phyloP scores from a whole-genome alignment of 2,113 vertebrate genomes.

The Asarcornis scutulata region DNA sequence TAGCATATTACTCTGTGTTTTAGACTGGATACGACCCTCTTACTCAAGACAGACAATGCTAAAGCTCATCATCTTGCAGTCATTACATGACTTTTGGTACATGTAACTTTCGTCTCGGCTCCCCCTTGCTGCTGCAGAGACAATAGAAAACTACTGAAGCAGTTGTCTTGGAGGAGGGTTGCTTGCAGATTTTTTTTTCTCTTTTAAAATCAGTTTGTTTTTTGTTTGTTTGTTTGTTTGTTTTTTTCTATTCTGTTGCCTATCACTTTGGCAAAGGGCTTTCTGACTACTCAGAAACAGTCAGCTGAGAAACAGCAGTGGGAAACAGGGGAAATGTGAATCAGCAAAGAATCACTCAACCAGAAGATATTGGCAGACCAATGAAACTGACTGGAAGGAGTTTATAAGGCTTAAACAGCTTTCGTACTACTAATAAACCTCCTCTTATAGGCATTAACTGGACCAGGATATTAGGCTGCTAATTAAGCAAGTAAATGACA shows the following conservation, averaged over 20 bases:
- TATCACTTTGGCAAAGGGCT: not conserved
- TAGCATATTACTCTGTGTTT: not conserved
- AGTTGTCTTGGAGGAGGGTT: not conserved
- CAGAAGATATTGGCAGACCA: conserved; percentile 66
- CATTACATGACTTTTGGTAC: not conserved
- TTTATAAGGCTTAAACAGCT: conserved; percentile 65
- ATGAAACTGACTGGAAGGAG: conserved; percentile 59
- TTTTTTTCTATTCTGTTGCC: not conserved
- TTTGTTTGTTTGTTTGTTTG: too few relatives aligned
- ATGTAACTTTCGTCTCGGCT: not conserved
- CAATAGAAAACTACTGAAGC: not conserved
- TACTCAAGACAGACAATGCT: not conserved
- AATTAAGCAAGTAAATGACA: conserved; percentile 69
- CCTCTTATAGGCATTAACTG: conserved; percentile 51
- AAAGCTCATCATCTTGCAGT: not conserved
- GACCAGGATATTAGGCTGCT: conserved; percentile 67
- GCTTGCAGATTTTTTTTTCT: not conserved
- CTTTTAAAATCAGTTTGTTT: not conserved
- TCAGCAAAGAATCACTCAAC: conserved; percentile 59
- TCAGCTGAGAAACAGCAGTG: not conserved
- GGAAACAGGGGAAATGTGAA: not conserved
- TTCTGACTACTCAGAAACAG: not conserved
- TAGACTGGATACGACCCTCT: not conserved
- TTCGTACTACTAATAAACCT: conserved; percentile 58
- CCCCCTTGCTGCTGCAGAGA: not conserved